A percentile compares a stretch with the other conserved stretches of the same genome.
These are phyloP conservation scores for Epinotia bilunana DNA, from an alignment of 2,888 invertebrate species.

Conservation along the genomic window DNA sequence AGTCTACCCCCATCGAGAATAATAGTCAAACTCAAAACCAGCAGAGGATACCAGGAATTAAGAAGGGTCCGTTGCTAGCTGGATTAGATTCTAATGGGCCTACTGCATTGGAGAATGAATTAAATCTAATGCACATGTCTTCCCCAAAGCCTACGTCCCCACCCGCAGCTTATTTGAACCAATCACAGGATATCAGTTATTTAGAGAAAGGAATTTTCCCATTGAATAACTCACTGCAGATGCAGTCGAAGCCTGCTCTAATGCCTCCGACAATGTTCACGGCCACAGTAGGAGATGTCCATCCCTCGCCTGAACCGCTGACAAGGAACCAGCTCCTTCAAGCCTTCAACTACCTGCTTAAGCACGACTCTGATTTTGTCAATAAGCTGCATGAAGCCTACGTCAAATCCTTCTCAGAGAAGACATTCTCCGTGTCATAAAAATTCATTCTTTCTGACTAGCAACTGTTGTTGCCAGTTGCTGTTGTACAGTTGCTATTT, in stretches of 20 bases:
- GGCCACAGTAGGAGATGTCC: constrained; percentile 79
- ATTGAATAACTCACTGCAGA: constrained; percentile 67
- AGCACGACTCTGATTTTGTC: constrained; percentile 94
- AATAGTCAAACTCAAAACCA: constrained; percentile 57
- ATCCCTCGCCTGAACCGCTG: constrained; percentile 87
- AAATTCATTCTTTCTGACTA: constrained; percentile 60
- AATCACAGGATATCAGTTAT: constrained; percentile 71
- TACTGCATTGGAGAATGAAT: constrained; percentile 78
- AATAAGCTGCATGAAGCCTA: constrained; percentile 96
- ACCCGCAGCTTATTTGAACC: constrained; percentile 82
- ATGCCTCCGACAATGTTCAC: constrained; percentile 96
- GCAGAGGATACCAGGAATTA: constrained; percentile 70
- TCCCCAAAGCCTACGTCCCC: constrained; percentile 84
- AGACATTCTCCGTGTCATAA: constrained; percentile 81
- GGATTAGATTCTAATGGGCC: constrained; percentile 71
- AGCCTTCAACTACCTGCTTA: constrained; percentile 93
- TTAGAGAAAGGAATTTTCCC: constrained; percentile 62
- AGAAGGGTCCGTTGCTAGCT: constrained; percentile 64
- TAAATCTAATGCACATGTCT: constrained; percentile 82
- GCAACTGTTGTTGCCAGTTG: constrained; percentile 63
- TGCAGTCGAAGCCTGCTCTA: constrained; percentile 88
- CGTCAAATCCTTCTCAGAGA: constrained; percentile 92
- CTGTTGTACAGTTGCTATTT: constrained; percentile 80
- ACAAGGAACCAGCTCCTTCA: constrained; percentile 95
- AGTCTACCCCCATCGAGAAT: constrained; percentile 77